A percentile compares a stretch with the other conserved stretches of the same genome.
These are phyloP conservation scores for Uloborus plumipes DNA, from an alignment of 2,888 invertebrate genomes.

Conservation along the genomic window DNA sequence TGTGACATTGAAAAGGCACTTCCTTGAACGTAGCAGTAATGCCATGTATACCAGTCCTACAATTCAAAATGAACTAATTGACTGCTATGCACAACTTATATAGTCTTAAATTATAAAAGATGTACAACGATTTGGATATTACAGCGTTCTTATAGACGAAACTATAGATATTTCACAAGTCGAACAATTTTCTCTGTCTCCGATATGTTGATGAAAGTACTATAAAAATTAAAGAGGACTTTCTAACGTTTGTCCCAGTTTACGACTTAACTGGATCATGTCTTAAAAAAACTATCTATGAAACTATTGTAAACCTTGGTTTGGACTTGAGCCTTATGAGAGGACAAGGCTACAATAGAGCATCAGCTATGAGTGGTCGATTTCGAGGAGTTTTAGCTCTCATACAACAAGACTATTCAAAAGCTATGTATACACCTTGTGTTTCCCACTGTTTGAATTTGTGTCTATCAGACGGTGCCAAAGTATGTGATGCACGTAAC, in stretches of 20 bases:
- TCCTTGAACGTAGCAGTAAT: neutral
- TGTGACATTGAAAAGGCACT: neutral
- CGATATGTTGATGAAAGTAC: slow-evolving; percentile 3
- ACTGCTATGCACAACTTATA: slow-evolving; percentile 8
- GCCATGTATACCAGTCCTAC: slow-evolving; percentile 9
- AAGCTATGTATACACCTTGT: too few species aligned
- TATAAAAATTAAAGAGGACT: slow-evolving; percentile 4
- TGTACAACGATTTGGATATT: too few species aligned
- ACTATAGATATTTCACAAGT: slow-evolving; percentile 11
- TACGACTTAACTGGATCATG: neutral
- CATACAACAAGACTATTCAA: too few species aligned
- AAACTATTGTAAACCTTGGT: neutral
- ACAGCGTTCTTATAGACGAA: neutral
- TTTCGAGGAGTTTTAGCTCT: too few species aligned
- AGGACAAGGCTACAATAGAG: slow-evolving; percentile 8
- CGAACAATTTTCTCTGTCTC: neutral
- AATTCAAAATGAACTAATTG: slow-evolving; percentile 21
- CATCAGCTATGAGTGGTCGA: neutral
- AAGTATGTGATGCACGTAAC: too few species aligned
- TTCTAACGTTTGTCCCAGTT: neutral
- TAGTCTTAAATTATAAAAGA: neutral
- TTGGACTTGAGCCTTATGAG: neutral
- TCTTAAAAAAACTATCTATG: too few species aligned
- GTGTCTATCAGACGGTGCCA: too few species aligned
- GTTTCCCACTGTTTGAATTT: too few species aligned